Percentiles rank a stretch among this genome's conserved stretches.
Evolutionary conservation across 2,888 invertebrate genomes (phyloP).

Genomic region (Stenichneumon culpator): DNA sequence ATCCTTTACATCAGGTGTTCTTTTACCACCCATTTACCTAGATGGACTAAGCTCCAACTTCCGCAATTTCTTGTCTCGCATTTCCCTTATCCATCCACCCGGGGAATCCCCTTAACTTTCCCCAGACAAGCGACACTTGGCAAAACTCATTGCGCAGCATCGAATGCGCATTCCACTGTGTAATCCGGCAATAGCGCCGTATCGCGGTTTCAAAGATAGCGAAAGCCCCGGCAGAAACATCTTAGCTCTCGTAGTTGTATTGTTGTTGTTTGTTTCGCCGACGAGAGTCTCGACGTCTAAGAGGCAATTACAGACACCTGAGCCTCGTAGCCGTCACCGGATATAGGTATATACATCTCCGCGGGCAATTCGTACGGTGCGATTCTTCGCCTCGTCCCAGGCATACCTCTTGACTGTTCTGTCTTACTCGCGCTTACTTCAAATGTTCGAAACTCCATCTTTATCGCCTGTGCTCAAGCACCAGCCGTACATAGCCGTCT

Average conservation of each 20-base stretch:
- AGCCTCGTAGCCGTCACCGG: slow-evolving; percentile 42
- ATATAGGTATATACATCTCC: not conserved
- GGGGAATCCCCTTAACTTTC: slow-evolving; percentile 31
- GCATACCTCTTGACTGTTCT: slow-evolving; percentile 6
- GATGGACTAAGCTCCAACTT: not conserved
- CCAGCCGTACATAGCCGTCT: slow-evolving; percentile 17
- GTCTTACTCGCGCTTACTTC: slow-evolving; percentile 51
- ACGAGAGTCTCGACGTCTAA: slow-evolving; percentile 38
- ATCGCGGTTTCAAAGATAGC: slow-evolving; percentile 34
- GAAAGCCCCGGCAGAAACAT: slow-evolving; percentile 16
- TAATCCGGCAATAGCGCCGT: not conserved
- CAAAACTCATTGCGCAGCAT: slow-evolving; percentile 5
- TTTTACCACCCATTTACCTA: not conserved
- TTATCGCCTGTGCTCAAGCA: slow-evolving; percentile 10
- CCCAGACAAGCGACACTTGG: slow-evolving; percentile 65
- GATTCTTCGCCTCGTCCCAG: slow-evolving; percentile 25
- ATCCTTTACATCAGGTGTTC: not conserved
- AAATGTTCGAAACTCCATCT: slow-evolving; percentile 56
- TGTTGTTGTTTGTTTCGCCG: slow-evolving; percentile 60
- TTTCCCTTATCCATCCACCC: not conserved
- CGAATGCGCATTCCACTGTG: not conserved
- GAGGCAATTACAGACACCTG: slow-evolving; percentile 72
- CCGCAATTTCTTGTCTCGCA: not conserved
- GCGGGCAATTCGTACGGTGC: slow-evolving; percentile 50
- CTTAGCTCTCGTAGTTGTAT: slow-evolving; percentile 67